Evolutionary conservation across 2,888 invertebrate genomes (phyloP).

Genomic region (Volucella inanis): DNA sequence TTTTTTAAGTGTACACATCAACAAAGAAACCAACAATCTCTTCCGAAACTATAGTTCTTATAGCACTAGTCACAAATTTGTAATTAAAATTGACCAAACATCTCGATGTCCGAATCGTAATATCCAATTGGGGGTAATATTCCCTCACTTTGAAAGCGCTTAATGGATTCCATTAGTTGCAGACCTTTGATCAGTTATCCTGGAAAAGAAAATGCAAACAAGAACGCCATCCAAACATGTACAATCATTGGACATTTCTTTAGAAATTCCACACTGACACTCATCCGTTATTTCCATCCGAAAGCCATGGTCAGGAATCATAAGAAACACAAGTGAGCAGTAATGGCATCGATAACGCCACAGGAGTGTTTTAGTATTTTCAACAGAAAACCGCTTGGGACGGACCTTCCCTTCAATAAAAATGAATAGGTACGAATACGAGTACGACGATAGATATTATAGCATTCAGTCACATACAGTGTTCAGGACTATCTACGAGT

Average conservation of each 20-base stretch:
- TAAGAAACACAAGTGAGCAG: constrained; percentile 48
- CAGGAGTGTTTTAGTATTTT: constrained; percentile 55
- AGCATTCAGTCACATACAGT: constrained; percentile 50
- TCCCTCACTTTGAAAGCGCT: background rate
- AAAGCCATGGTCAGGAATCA: constrained; percentile 24
- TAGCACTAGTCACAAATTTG: too few species aligned
- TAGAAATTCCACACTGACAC: constrained; percentile 62
- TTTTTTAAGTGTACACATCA: too few species aligned
- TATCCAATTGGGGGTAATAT: constrained; percentile 50
- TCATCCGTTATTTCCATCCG: constrained; percentile 65
- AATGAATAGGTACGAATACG: constrained; percentile 54
- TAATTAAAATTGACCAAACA: constrained; percentile 23
- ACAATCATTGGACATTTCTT: constrained; percentile 67
- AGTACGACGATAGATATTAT: background rate
- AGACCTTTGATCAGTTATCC: constrained; percentile 20
- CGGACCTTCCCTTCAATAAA: constrained; percentile 58
- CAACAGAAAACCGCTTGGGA: constrained; percentile 40
- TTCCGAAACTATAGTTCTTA: too few species aligned
- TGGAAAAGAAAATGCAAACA: constrained; percentile 14
- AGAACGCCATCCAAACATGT: constrained; percentile 48
- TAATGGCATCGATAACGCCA: constrained; percentile 48
- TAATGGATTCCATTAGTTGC: constrained; percentile 25
- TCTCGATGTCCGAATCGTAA: constrained; percentile 33
- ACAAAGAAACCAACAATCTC: too few species aligned
- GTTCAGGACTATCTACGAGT: background rate